Conservation (phyloP, 2,113 vertebrate species). For the Eubucco bourcierii region DNA sequence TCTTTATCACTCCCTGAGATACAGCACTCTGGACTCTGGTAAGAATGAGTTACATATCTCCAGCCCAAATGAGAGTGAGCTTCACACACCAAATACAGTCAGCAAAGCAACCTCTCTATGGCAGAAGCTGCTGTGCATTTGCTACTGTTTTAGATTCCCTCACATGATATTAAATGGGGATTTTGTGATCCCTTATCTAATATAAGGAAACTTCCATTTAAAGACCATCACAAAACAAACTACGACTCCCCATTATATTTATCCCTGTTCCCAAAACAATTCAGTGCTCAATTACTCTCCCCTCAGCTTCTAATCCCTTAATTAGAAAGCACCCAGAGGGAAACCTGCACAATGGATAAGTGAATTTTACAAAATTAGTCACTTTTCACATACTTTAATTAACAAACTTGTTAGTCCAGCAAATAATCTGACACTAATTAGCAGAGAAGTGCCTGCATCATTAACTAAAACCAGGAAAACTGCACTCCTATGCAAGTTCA, state of each 20-base stretch:
- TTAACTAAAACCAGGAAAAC: background rate
- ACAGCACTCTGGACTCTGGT: background rate
- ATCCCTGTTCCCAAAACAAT: slow-evolving; percentile 18
- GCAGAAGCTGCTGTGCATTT: background rate
- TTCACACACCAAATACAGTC: background rate
- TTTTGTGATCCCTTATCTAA: slow-evolving; percentile 67
- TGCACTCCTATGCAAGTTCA: background rate
- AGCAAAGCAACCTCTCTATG: background rate
- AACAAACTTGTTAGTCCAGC: background rate
- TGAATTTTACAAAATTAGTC: background rate
- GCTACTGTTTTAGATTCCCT: slow-evolving; percentile 2
- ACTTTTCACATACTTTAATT: slow-evolving; percentile 15
- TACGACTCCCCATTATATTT: slow-evolving; percentile 3
- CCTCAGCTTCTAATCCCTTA: background rate
- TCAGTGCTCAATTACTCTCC: slow-evolving; percentile 15
- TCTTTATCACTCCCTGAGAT: background rate
- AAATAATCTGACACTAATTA: background rate
- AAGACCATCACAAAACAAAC: slow-evolving; percentile 19
- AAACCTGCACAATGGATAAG: background rate
- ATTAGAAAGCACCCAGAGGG: background rate
- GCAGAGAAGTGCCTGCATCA: background rate
- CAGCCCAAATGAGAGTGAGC: background rate
- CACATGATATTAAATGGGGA: slow-evolving; percentile 58
- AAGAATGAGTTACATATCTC: background rate
- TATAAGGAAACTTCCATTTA: slow-evolving; percentile 29